These are phyloP conservation scores for Dermatemys mawii DNA, from an alignment of 2,113 vertebrate genomes.

Conservation along the genomic window DNA sequence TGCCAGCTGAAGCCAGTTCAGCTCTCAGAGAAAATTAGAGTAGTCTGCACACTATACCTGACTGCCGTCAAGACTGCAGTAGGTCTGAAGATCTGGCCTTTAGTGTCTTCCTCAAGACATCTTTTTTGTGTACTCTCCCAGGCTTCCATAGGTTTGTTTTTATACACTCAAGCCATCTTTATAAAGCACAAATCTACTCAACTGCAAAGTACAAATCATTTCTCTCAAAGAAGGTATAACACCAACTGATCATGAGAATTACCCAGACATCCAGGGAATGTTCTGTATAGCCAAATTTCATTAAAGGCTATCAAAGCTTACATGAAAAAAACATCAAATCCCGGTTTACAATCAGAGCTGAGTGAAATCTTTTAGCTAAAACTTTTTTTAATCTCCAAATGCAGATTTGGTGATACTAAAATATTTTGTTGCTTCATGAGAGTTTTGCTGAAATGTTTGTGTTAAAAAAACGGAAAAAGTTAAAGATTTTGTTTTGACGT, in stretches of 20 bases:
- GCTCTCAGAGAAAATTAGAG: neutral
- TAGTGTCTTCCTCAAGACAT: neutral
- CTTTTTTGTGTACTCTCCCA: neutral
- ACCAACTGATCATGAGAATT: neutral
- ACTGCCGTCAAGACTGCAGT: neutral
- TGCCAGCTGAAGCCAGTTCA: neutral
- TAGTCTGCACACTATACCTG: neutral
- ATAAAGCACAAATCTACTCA: neutral
- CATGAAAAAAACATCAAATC: too few relatives aligned
- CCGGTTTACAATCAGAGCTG: too few relatives aligned
- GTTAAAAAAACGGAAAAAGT: too few relatives aligned
- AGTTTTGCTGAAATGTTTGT: too few relatives aligned
- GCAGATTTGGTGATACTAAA: too few relatives aligned
- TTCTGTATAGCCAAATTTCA: neutral
- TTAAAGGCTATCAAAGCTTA: neutral
- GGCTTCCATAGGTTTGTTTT: neutral
- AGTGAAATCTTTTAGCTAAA: too few relatives aligned
- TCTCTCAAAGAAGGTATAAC: neutral
- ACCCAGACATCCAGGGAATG: neutral
- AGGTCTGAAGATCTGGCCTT: neutral
- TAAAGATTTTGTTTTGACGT: neutral
- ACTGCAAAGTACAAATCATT: neutral
- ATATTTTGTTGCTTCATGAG: too few relatives aligned
- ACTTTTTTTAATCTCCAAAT: too few relatives aligned
- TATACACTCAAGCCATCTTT: neutral